Evolutionary conservation across 1,140 invertebrate genomes (phyloP).

Genomic region (Zaprionus ghesquierei): DNA sequence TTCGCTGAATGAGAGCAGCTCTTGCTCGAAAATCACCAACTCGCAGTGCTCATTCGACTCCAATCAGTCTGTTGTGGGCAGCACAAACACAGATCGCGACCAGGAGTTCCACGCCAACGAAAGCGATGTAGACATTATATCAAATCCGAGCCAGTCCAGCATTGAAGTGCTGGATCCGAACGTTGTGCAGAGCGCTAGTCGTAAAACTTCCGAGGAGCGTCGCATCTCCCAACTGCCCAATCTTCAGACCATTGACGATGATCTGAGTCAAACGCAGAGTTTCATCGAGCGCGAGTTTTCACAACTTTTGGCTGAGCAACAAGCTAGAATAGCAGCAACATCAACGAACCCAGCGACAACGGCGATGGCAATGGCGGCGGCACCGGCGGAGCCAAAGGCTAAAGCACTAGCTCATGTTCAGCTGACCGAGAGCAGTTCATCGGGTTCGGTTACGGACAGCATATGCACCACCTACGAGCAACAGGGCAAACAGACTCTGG

Average conservation of each 20-base stretch:
- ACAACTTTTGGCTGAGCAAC: slow-evolving; percentile 8
- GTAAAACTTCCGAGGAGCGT: slow-evolving; percentile 75
- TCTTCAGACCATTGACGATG: slow-evolving; percentile 56
- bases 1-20: slow-evolving; percentile 82
- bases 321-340: not conserved
- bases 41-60: slow-evolving; percentile 80
- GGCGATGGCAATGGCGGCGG: not conserved
- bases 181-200: slow-evolving; percentile 74
- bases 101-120: slow-evolving; percentile 82
- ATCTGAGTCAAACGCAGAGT: slow-evolving; percentile 42
- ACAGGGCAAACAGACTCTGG: slow-evolving; percentile 39
- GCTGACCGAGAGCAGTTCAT: slow-evolving; percentile 86
- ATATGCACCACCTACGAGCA: slow-evolving; percentile 86
- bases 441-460: slow-evolving; percentile 86
- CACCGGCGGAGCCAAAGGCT: slow-evolving; percentile 6
- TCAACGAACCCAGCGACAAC: not conserved
- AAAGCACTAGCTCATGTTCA: slow-evolving; percentile 48
- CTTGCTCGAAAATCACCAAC: slow-evolving; percentile 79
- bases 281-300: slow-evolving; percentile 66
- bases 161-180: slow-evolving; percentile 86
- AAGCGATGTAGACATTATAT: slow-evolving; percentile 87
- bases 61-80: slow-evolving; percentile 82
- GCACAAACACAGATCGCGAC: slow-evolving; percentile 74
- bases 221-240: slow-evolving; percentile 55
- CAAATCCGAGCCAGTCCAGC: slow-evolving; percentile 87